These are phyloP conservation scores for Microcebus griseorufus DNA, from an alignment of 2,113 vertebrate species.

Conservation along the genomic window DNA sequence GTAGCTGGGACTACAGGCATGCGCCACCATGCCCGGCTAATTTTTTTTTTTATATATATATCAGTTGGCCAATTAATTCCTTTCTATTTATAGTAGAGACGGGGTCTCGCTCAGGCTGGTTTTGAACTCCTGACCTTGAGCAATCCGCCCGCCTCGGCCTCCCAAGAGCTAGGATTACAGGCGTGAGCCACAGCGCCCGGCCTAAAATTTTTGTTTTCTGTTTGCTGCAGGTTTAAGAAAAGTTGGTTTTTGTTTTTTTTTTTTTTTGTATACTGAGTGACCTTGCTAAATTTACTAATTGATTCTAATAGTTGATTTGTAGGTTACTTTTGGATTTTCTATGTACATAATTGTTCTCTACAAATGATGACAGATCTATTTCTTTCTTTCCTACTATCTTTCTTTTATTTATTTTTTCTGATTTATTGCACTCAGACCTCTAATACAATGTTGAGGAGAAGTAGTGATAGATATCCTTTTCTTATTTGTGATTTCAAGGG, in stretches of 20 bases:
- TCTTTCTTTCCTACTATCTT: not conserved
- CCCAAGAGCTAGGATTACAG: too few species aligned
- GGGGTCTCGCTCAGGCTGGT: too few species aligned
- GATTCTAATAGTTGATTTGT: not conserved
- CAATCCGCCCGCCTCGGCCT: too few species aligned
- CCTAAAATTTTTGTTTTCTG: too few species aligned
- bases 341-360: not conserved
- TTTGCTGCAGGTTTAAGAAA: constrained; percentile 24
- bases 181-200: too few species aligned
- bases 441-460: not conserved
- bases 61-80: too few species aligned
- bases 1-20: too few species aligned
- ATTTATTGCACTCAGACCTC: not conserved
- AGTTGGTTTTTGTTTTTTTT: not conserved
- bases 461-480: not conserved
- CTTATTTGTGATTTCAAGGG: not conserved
- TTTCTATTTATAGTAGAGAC: too few species aligned
- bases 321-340: not conserved
- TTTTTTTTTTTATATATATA: too few species aligned
- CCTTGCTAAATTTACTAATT: not conserved
- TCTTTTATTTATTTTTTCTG: not conserved
- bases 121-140: too few species aligned
- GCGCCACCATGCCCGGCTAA: too few species aligned
- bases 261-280: not conserved
- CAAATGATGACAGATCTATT: not conserved